phyloP scores from a whole-genome alignment of 1,140 invertebrate species.

The Drosophila kohkoa region DNA sequence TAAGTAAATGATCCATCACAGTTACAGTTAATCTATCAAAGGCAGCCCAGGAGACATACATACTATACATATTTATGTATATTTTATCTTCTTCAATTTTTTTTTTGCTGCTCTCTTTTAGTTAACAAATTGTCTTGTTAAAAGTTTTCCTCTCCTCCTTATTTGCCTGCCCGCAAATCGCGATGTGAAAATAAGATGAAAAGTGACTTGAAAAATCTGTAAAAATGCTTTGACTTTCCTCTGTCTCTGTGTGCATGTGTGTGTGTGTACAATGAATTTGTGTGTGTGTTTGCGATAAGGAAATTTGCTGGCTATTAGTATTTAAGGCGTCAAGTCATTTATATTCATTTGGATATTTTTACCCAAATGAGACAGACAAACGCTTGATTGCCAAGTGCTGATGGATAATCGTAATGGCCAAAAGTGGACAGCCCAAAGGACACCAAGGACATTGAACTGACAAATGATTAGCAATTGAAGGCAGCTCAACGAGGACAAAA shows the following conservation, averaged over 20 bases:
- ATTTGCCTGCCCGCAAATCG: constrained; percentile 33
- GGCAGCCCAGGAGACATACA: constrained; percentile 37
- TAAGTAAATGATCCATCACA: constrained; percentile 84
- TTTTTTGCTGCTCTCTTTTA: constrained; percentile 26
- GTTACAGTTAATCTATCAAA: constrained; percentile 84
- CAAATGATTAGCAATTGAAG: constrained; percentile 48
- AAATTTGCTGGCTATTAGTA: constrained; percentile 84
- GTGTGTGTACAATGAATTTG: constrained; percentile 6
- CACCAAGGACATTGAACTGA: constrained; percentile 40
- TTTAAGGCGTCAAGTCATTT: constrained; percentile 83
- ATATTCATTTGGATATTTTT: constrained; percentile 69
- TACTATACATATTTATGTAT: neutral
- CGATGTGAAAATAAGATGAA: constrained; percentile 61
- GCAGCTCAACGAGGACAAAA: constrained; percentile 2
- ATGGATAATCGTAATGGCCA: constrained; percentile 57
- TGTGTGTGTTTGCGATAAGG: constrained; percentile 57
- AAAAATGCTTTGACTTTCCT: constrained; percentile 47
- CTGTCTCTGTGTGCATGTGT: constrained; percentile 40
- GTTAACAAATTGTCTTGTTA: constrained; percentile 81
- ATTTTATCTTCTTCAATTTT: constrained; percentile 16
- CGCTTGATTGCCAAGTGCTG: constrained; percentile 50
- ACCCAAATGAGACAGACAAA: constrained; percentile 21
- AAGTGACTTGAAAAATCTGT: constrained; percentile 65
- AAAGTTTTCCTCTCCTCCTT: constrained; percentile 54
- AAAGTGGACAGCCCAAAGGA: constrained; percentile 52